Evolutionary conservation across 2,113 vertebrate species (phyloP), one percentile per base, ranked within the genome.

Genomic region (Albula glossodonta): DNA sequence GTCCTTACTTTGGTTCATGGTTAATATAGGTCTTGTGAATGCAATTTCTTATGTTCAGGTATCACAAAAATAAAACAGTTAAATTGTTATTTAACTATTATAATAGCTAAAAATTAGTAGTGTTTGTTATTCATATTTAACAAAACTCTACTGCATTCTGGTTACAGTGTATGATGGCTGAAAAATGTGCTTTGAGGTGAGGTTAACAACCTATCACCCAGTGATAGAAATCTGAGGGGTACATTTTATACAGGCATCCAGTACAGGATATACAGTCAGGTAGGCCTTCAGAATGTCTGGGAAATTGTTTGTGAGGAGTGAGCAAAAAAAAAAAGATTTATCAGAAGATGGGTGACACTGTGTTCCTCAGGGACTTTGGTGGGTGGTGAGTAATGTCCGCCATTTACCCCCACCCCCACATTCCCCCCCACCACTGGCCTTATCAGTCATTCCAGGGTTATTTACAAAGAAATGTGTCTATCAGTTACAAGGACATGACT

Each of bases 401-500:
- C 56, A 91, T 91, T 91, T 91, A 66, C n/a, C 50, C 51, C 66
- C 7, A 53, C 56, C 77, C 95, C 53, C 93, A 95, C 93, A 95
- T 91, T 94, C 80, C 51, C 91, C 95, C 93, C 96, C 93, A 96
- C 93, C 93, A 94, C 93, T 94, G 92, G 93, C 93, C 94, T 93
- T 95, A 96, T 97, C 97, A 96, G 96, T 97, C 96, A 97, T 94
- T 96, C 94, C 93, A 92, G 95, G 95, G 94, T 96, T 97, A 97
- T 97, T 97, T 97, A 96, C 95, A 96, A 96, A 96, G 94, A 94
- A 93, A 96, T 91, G 91, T 93, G 95, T 97, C 96, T 97, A 96
- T 97, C 96, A 94, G 95, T 96, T 97, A 96, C 96, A 97, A 97
- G 97, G 96, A 96, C 94, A 94, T 92, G 95, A 96, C 96, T 97